Evolutionary conservation across 2,888 invertebrate genomes (phyloP).

Genomic region (Pristionchus entomophagus): DNA sequence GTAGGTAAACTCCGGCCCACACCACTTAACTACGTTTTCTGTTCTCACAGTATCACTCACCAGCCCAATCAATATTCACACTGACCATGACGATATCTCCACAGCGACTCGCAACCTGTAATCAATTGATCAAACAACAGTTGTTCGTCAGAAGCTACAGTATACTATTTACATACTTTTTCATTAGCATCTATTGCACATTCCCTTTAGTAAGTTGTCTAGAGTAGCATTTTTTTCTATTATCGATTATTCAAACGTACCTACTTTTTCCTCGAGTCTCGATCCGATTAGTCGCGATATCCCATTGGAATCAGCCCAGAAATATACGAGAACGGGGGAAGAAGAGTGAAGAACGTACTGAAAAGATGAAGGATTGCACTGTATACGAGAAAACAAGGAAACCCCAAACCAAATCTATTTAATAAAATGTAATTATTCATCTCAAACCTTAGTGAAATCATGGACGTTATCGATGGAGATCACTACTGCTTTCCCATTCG

Average conservation of each 20-base stretch:
- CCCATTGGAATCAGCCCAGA: conserved; percentile 72
- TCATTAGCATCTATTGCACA: no score
- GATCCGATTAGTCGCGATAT: conserved; percentile 70
- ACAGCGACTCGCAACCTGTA: conserved; percentile 55
- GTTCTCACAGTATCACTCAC: conserved; percentile 53
- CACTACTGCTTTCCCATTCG: background rate
- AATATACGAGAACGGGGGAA: conserved; percentile 68
- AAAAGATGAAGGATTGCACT: background rate
- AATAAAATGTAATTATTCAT: no score
- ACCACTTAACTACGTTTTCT: no score
- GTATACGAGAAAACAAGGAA: no score
- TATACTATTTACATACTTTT: no score
- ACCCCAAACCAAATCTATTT: no score
- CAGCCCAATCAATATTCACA: conserved; percentile 62
- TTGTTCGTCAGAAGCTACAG: no score
- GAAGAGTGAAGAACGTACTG: conserved; percentile 53
- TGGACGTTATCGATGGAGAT: conserved; percentile 8
- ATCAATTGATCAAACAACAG: no score
- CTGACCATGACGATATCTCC: conserved; percentile 58
- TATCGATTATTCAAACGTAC: background rate
- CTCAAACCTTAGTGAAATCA: background rate
- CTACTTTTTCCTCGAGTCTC: conserved; percentile 64
- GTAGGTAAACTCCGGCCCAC: no score
- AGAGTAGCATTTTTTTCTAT: no score
- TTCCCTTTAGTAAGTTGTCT: no score